Base-by-base conservation (phyloP, 2,797 vertebrate species). In the Melanotaenia maccullochi region DNA sequence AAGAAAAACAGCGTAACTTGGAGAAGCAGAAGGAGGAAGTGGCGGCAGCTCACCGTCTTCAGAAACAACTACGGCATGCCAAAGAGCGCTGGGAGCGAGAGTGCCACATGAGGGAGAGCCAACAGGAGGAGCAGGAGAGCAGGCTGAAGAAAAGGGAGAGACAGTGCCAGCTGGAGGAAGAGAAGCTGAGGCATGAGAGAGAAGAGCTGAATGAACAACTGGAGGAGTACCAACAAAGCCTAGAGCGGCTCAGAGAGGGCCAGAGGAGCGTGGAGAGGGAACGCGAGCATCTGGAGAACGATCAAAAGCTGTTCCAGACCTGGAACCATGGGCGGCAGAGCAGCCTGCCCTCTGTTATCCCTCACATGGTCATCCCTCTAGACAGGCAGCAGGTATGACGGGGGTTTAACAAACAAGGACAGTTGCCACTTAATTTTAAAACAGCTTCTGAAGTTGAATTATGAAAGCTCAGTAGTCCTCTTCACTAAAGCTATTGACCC, bases 241-340 rank as follows among this genome's bases (percentile, higher is more conserved):
- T 99, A 87, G 96, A 98, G 87, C 90, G 96, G 77, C 95, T 99
- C 60, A 78, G 93, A 32, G 96, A 97, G 67, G 96, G 97, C 60
- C 96, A 97, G 90, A 92, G 93, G 73, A 93, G 89, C 63, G 96
- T 99, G 90, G 95, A 96, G 84, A 93, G 73, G 74, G 96, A 97
- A 72, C 89, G 93, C 0, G 90, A 95, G 52, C 85, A 54, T 5
- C 79, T 97, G 89, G 94, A 92, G 40, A 75, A 73, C 68, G 92
- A 93, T 71, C 74, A 89, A 33, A 90, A 83, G 87, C 90, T 90
- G 90, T 92, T 93, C 68, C 90, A 89, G 76, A 90, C 75, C 81
- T 96, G 94, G 92, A 96, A 77, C 47, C 94, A 94, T 0, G 78
- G 86, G 65, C 89, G 90, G 3, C 96, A 96, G 82, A 94, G 88